Base-by-base conservation (phyloP, 2,888 invertebrate genomes). In the Ischnura elegans region DNA sequence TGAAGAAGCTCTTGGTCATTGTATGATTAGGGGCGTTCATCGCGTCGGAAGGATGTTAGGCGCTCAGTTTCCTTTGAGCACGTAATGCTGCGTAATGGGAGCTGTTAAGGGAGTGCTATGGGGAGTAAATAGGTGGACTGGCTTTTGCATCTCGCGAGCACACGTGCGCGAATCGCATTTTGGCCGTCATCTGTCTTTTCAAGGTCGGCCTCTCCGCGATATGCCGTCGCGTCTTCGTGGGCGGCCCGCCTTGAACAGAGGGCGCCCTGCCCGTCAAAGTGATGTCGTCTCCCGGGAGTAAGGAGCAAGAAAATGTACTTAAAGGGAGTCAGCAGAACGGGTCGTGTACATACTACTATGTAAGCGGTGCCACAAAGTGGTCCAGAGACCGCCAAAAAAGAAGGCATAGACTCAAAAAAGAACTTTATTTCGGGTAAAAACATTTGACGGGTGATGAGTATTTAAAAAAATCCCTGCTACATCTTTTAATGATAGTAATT, bases 161-260 rank as follows among this genome's bases (percentile, higher is more conserved):
- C 25, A 13, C 29, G 36, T 36, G 36, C 29, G 36, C 3, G 76
- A 13, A 36, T 76, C 76, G 29, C 76, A 76, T 76, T 76, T 76
- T 76, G 76, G 36, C 76, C 76, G 76, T 76, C 76, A 76, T 76
- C 76, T 76, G 76, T 76, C 76, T 76, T n/a, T 76, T 76, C 76
- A 76, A 76, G 76, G 76, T 21, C 66, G 4, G 29, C 66, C 29
- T 29, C 36, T 2, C 36, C 76, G 10, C 21, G 76, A 16, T 16
- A 25, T 8, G 25, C 76, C 29, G 10, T 36, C 51, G 51, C 51
- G 8, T 36, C 76, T 29, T 76, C 76, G 76, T 76, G 76, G 76
- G 76, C 76, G 76, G 36, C 76, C 76, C 51, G 19, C 51, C 51
- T 51, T 51, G 51, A 19, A 25, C n/a, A 10, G 29, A 29, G 76